Percentiles rank a stretch among this genome's conserved stretches.
These are phyloP conservation scores for Zhuqinia jingwanae DNA, from an alignment of 2,888 invertebrate species.

Conservation along the genomic window DNA sequence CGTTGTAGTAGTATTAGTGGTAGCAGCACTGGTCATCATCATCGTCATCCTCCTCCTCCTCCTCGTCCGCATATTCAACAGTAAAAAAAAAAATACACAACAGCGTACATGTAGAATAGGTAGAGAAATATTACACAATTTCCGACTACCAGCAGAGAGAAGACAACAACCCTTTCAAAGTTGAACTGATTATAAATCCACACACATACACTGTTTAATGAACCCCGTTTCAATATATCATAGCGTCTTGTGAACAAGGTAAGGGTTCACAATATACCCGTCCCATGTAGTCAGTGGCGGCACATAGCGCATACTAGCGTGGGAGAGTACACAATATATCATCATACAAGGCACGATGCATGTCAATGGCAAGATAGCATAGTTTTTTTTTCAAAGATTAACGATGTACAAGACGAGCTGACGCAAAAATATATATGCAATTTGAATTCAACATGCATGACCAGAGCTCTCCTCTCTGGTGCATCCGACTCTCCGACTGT, in stretches of 20 bases:
- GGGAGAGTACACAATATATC: slow-evolving; percentile 12
- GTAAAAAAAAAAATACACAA: background rate
- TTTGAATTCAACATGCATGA: slow-evolving; percentile 50
- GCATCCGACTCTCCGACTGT: slow-evolving; percentile 44
- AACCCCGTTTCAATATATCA: slow-evolving; percentile 2
- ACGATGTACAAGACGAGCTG: slow-evolving; percentile 10
- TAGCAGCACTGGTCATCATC: slow-evolving; percentile 55
- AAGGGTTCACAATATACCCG: background rate
- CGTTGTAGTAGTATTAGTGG: background rate
- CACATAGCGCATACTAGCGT: slow-evolving; percentile 11
- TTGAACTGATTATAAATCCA: slow-evolving; percentile 40
- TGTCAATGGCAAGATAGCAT: slow-evolving; percentile 24
- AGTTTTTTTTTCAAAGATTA: background rate
- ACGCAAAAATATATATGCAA: slow-evolving; percentile 33
- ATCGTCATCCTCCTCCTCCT: slow-evolving; percentile 35
- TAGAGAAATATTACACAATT: background rate
- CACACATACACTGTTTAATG: background rate
- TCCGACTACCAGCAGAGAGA: slow-evolving; percentile 42
- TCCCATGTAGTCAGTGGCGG: too few relatives aligned
- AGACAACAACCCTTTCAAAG: slow-evolving; percentile 51
- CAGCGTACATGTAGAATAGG: slow-evolving; percentile 10
- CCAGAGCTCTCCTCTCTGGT: background rate
- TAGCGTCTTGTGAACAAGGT: too few relatives aligned
- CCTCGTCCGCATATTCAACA: slow-evolving; percentile 27
- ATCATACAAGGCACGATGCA: background rate